These are phyloP conservation scores for Drosophila tripunctata DNA, from an alignment of 2,888 invertebrate genomes.

Conservation along the genomic window DNA sequence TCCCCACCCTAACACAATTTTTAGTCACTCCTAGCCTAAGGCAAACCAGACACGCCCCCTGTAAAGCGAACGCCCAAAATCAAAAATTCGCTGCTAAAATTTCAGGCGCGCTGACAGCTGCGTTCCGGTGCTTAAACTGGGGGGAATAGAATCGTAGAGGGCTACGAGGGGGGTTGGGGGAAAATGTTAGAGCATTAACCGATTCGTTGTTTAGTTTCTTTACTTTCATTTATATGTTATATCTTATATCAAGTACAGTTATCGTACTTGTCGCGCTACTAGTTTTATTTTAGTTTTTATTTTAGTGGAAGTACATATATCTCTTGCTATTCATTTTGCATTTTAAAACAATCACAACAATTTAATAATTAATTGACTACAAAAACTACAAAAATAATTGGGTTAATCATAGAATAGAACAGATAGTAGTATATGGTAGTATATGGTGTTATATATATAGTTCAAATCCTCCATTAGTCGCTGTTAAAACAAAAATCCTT, in stretches of 20 bases:
- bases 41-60: constrained; percentile 31
- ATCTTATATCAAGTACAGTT: constrained; percentile 56
- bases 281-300: constrained; percentile 68
- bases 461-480: constrained; percentile 84
- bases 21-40: background rate
- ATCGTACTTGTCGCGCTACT: constrained; percentile 49
- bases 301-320: constrained; percentile 73
- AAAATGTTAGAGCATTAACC: constrained; percentile 7
- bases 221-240: constrained; percentile 39
- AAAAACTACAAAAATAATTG: constrained; percentile 78
- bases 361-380: constrained; percentile 81
- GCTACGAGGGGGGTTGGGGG: background rate
- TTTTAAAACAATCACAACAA: constrained; percentile 83
- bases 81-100: constrained; percentile 67
- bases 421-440: constrained; percentile 36
- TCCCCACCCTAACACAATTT: background rate
- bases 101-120: constrained; percentile 56
- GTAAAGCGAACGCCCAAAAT: constrained; percentile 50
- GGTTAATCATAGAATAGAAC: constrained; percentile 65
- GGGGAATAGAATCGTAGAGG: background rate
- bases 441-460: constrained; percentile 37
- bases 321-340: constrained; percentile 65
- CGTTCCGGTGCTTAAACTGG: constrained; percentile 10
- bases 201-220: constrained; percentile 59
- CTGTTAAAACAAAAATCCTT: constrained; percentile 72